Evolutionary conservation across 1,140 invertebrate genomes (phyloP).

Genomic region (Lepidotrigona ventralis): DNA sequence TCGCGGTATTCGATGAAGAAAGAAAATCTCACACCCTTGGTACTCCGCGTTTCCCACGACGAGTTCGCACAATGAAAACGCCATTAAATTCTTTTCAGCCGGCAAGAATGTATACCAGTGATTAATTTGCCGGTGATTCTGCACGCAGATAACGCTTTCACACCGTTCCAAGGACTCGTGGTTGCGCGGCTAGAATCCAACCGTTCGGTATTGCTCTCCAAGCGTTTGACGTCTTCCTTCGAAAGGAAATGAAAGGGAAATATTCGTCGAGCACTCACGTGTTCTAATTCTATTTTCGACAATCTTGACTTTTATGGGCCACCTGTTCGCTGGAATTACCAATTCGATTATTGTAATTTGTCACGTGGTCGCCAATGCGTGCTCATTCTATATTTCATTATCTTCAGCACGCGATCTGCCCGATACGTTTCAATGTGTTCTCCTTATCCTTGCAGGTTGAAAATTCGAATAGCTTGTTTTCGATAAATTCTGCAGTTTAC

Average conservation of each 20-base stretch:
- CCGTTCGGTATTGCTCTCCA: not conserved
- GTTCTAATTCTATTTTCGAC: not conserved
- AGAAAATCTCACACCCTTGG: slow-evolving; percentile 9
- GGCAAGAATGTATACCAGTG: slow-evolving; percentile 10
- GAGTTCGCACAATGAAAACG: slow-evolving; percentile 40
- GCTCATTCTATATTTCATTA: not conserved
- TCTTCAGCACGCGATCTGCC: not conserved
- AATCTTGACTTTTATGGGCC: too few relatives aligned
- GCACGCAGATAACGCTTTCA: slow-evolving; percentile 36
- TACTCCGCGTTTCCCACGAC: slow-evolving; percentile 30
- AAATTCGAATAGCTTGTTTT: not conserved
- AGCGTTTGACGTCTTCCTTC: not conserved
- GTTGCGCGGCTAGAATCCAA: not conserved
- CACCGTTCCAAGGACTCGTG: slow-evolving; percentile 28
- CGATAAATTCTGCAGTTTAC: not conserved
- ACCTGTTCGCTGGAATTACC: not conserved
- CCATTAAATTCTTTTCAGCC: slow-evolving; percentile 33
- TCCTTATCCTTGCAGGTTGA: too few relatives aligned
- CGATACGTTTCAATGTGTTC: too few relatives aligned
- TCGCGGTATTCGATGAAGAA: not conserved
- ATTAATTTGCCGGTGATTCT: slow-evolving; percentile 40
- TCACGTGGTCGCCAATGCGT: not conserved
- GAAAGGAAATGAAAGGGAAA: not conserved
- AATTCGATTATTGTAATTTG: not conserved
- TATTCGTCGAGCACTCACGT: not conserved